These are phyloP conservation scores for Xestia c-nigrum DNA, from an alignment of 2,888 invertebrate species.

Conservation along the genomic window DNA sequence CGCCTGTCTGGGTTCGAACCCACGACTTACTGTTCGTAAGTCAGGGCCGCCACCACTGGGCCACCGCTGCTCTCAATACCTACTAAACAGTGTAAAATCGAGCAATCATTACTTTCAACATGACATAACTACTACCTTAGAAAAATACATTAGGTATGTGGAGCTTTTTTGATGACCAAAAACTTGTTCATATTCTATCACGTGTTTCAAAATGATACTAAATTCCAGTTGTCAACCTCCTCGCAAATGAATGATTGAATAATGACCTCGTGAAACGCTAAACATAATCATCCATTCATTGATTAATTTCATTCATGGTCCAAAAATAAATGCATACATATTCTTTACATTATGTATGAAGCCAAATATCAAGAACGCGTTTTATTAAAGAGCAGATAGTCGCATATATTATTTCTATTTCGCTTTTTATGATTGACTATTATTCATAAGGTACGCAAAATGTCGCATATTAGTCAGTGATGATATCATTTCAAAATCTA, in stretches of 20 bases:
- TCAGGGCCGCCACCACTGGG: too few species aligned
- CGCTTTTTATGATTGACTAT: background rate
- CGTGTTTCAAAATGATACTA: background rate
- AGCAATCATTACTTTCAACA: background rate
- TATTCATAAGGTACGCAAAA: slow-evolving; percentile 26
- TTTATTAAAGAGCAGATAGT: slow-evolving; percentile 23
- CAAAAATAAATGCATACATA: slow-evolving; percentile 21
- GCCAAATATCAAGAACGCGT: slow-evolving; percentile 24
- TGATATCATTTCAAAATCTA: background rate
- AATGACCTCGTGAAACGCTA: background rate
- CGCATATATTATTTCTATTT: background rate
- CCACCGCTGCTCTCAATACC: too few species aligned
- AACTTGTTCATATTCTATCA: background rate
- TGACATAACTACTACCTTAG: background rate
- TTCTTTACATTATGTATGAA: slow-evolving; percentile 33
- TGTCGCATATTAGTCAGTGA: slow-evolving; percentile 3
- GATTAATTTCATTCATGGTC: slow-evolving; percentile 28
- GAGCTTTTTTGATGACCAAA: background rate
- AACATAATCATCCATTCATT: slow-evolving; percentile 25
- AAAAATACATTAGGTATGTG: background rate
- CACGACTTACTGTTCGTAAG: too few species aligned
- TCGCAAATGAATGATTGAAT: background rate
- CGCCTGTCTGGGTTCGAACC: too few species aligned
- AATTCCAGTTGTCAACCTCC: background rate
- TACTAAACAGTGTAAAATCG: background rate